Conservation (phyloP, 1,140 invertebrate genomes). For the Musca vetustissima region DNA sequence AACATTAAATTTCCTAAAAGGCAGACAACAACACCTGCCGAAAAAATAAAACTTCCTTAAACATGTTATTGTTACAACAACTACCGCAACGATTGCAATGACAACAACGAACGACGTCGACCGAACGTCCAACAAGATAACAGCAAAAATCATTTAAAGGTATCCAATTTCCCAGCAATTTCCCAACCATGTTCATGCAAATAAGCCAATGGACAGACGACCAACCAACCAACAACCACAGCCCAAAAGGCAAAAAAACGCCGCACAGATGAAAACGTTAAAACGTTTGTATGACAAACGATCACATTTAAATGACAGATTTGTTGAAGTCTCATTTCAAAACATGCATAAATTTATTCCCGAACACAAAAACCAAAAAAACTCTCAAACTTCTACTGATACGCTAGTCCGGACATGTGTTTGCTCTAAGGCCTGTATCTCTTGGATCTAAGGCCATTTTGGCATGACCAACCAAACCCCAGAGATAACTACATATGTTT, state of each 20-base stretch:
- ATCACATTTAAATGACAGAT: constrained; percentile 51
- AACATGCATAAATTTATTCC: constrained; percentile 32
- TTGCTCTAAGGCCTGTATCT: neutral
- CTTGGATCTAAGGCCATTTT: constrained; percentile 29
- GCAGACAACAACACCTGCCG: too few species aligned
- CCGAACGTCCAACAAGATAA: too few species aligned
- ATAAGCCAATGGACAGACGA: neutral
- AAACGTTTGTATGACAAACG: constrained; percentile 17
- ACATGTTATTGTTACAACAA: too few species aligned
- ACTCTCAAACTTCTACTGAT: constrained; percentile 10
- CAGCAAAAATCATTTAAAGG: neutral
- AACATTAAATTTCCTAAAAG: too few species aligned
- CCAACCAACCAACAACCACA: constrained; percentile 1
- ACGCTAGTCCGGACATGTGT: constrained; percentile 27
- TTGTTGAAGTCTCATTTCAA: constrained; percentile 44
- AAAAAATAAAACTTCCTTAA: too few species aligned
- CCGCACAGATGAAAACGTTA: neutral
- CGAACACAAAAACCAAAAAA: neutral
- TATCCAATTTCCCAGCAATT: constrained; percentile 10
- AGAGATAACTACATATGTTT: too few species aligned
- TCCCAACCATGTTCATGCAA: neutral
- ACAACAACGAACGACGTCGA: too few species aligned
- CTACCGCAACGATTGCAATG: too few species aligned
- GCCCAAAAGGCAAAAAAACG: neutral
- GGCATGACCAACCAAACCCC: neutral